Percentiles rank a stretch among this genome's conserved stretches.
Evolutionary conservation across 1,140 invertebrate species (phyloP).

Genomic region (Druon quercuslanigerum): DNA sequence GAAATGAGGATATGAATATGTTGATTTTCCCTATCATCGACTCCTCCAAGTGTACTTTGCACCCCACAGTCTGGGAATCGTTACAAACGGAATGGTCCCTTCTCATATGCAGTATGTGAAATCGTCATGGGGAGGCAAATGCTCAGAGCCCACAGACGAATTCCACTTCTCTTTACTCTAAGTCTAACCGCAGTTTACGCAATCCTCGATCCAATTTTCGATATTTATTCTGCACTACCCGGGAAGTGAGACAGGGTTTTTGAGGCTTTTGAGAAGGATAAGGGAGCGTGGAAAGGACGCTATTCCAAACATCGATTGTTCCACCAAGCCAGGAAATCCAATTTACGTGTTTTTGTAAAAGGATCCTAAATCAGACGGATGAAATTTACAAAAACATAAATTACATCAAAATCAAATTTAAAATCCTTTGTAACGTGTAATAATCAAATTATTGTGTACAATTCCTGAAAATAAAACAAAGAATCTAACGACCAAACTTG

Average conservation of each 20-base stretch:
- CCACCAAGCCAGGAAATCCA: conserved; percentile 2
- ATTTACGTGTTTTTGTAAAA: no score
- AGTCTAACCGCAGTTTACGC: conserved; percentile 27
- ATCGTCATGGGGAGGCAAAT: background rate
- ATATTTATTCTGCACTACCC: conserved; percentile 20
- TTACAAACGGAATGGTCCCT: background rate
- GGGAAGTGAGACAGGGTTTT: background rate
- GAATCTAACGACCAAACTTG: no score
- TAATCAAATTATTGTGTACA: no score
- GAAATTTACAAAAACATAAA: no score
- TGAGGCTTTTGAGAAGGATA: conserved; percentile 4
- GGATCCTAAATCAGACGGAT: no score
- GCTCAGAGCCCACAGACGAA: background rate
- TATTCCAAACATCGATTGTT: background rate
- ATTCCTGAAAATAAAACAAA: no score
- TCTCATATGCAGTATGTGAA: conserved; percentile 1
- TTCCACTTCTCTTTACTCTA: conserved; percentile 23
- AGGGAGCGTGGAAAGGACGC: background rate
- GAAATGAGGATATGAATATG: conserved; percentile 5
- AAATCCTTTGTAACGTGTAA: no score
- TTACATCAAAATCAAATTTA: no score
- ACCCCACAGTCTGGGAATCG: background rate
- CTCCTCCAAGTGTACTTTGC: background rate
- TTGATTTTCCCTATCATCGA: conserved; percentile 11
- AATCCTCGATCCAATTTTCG: conserved; percentile 23